A percentile compares a stretch with the other conserved stretches of the same genome.
These are phyloP conservation scores for Syngnathus floridae DNA, from an alignment of 2,113 vertebrate species.

Conservation along the genomic window DNA sequence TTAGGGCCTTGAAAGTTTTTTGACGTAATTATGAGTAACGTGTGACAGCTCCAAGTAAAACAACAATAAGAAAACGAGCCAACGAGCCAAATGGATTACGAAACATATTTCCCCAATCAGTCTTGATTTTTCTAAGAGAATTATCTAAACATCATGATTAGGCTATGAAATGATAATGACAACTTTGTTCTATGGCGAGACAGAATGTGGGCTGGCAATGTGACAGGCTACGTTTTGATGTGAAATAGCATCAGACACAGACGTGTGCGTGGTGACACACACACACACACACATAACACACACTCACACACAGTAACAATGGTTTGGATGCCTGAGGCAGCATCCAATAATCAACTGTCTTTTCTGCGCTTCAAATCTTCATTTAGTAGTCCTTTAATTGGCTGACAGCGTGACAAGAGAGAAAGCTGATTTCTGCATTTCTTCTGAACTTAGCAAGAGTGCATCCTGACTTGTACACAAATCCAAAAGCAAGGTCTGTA, in stretches of 20 bases:
- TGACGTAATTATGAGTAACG: background rate
- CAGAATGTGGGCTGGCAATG: conserved; percentile 32
- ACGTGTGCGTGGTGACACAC: conserved; percentile 6
- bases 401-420: conserved; percentile 52
- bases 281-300: background rate
- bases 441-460: conserved; percentile 35
- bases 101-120: conserved; percentile 40
- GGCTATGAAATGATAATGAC: conserved; percentile 49
- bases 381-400: conserved; percentile 54
- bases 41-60: background rate
- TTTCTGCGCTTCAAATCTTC: conserved; percentile 60
- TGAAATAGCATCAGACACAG: conserved; percentile 43
- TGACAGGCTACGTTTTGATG: conserved; percentile 44
- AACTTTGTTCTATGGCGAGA: conserved; percentile 38
- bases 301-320: conserved; percentile 46
- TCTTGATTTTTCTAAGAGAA: conserved; percentile 35
- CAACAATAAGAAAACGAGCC: background rate
- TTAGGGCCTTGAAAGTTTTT: background rate
- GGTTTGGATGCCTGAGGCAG: conserved; percentile 48
- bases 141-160: conserved; percentile 51
- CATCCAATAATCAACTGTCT: conserved; percentile 55
- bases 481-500: too few species aligned
- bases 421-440: conserved; percentile 44
- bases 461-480: conserved; percentile 6
- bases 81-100: background rate